Conservation (phyloP, 2,113 vertebrate genomes). For the Mirza zaza region DNA sequence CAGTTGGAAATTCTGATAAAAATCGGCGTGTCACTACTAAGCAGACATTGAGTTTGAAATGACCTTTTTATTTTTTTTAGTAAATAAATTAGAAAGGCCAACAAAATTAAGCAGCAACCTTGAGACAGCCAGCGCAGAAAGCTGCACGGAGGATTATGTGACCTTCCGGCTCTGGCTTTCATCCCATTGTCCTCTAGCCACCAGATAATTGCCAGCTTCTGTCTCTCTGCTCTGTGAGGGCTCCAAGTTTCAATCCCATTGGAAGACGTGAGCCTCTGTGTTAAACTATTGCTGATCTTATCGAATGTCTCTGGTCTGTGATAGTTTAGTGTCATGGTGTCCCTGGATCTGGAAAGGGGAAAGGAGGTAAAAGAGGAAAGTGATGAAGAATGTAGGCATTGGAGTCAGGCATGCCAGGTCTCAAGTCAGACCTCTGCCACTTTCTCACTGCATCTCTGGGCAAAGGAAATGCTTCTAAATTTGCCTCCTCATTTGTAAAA, state of each 20-base stretch:
- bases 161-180: neutral
- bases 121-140: neutral
- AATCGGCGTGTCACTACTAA: slow-evolving; percentile 7
- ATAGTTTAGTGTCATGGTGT: neutral
- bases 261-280: neutral
- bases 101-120: neutral
- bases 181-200: neutral
- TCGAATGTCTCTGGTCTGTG: neutral
- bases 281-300: neutral
- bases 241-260: neutral
- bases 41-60: slow-evolving; percentile 5
- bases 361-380: neutral
- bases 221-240: neutral
- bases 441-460: neutral
- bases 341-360: neutral
- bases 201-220: neutral
- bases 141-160: accelerated
- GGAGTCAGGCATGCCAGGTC: neutral
- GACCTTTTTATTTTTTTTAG: slow-evolving; percentile 46
- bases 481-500: neutral
- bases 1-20: slow-evolving; percentile 37
- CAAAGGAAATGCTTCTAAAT: neutral
- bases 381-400: neutral
- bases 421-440: neutral
- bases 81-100: slow-evolving; percentile 53